A percentile compares a stretch with the other conserved stretches of the same genome.
Evolutionary conservation across 2,113 vertebrate species (phyloP).

Genomic region (Vulpes ferrilata): DNA sequence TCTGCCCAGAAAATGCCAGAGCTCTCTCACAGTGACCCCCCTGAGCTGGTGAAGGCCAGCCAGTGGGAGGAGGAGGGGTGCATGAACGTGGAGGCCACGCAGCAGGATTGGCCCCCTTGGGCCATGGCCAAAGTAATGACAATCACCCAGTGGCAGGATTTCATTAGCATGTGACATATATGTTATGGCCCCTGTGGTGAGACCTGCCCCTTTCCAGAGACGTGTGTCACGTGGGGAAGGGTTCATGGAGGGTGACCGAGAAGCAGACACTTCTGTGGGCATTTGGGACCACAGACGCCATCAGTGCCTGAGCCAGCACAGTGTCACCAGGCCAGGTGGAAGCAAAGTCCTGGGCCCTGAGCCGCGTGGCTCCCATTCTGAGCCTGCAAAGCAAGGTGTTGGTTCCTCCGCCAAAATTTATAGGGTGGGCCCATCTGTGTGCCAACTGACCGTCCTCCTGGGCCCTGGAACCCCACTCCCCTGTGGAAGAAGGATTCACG

Average conservation of each 20-base stretch:
- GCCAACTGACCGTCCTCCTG: neutral
- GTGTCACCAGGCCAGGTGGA: neutral
- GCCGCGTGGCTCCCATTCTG: no score
- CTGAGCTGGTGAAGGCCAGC: neutral
- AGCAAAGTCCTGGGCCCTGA: neutral
- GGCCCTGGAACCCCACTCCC: accelerated
- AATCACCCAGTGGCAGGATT: accelerated
- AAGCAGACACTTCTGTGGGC: accelerated
- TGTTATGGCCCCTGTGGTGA: accelerated
- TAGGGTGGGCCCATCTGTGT: no score
- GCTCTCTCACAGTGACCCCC: accelerated
- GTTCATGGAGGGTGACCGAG: accelerated
- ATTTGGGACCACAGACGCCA: accelerated
- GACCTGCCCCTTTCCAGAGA: neutral
- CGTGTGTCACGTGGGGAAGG: accelerated
- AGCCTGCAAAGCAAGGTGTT: no score
- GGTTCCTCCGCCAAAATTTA: no score
- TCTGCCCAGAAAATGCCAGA: neutral
- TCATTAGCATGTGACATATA: accelerated
- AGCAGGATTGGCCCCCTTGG: accelerated
- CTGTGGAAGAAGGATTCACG: accelerated
- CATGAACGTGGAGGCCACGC: accelerated
- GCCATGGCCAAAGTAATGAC: accelerated
- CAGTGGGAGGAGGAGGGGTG: neutral
- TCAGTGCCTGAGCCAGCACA: neutral